Conservation (phyloP, 1,140 invertebrate species). For the Belonocnema kinseyi region DNA sequence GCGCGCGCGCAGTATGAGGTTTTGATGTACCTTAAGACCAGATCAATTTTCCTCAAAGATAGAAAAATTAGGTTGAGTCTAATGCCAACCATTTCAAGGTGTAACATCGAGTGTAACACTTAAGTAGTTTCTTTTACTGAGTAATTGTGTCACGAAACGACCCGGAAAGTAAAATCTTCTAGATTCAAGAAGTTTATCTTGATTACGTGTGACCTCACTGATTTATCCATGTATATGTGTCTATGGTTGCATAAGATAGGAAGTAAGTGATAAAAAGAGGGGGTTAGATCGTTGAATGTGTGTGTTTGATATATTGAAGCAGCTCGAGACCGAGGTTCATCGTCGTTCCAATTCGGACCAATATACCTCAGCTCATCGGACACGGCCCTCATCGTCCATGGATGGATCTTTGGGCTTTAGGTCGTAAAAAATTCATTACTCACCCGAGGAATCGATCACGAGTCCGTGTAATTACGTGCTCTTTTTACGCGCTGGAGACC, state of each 20-base stretch:
- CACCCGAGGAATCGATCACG: constrained; percentile 67
- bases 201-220: too few species aligned
- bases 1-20: too few species aligned
- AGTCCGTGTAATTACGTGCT: constrained; percentile 69
- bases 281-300: constrained; percentile 33
- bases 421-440: constrained; percentile 74
- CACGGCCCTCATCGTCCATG: constrained; percentile 46
- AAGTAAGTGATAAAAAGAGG: constrained; percentile 42
- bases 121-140: too few species aligned
- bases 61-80: too few species aligned
- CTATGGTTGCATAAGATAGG: background rate
- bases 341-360: constrained; percentile 55
- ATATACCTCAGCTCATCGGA: constrained; percentile 46
- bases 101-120: too few species aligned
- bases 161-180: too few species aligned
- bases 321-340: constrained; percentile 35
- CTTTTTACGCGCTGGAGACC: constrained; percentile 46
- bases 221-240: too few species aligned
- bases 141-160: too few species aligned
- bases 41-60: too few species aligned
- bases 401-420: constrained; percentile 39
- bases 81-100: too few species aligned
- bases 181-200: too few species aligned
- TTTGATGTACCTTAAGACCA: too few species aligned
- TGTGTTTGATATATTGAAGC: constrained; percentile 1